phyloP scores from a whole-genome alignment of 2,797 vertebrate genomes.

The Hylomyscus alleni region DNA sequence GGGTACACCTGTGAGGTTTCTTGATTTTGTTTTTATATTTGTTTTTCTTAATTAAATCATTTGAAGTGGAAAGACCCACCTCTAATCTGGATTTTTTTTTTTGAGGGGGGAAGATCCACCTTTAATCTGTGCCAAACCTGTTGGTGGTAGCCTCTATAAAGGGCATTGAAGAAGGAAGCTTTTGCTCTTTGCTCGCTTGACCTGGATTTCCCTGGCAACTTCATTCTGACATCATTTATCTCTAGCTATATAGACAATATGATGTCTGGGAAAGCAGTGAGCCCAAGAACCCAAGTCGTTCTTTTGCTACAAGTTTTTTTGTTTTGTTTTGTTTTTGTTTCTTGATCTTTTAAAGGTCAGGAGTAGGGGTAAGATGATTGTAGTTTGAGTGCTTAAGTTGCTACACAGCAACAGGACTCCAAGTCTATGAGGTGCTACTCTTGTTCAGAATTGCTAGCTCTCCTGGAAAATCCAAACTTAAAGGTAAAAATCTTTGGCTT shows the following conservation, averaged over 20 bases:
- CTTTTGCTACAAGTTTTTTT: background rate
- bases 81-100: background rate
- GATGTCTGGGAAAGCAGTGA: background rate
- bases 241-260: background rate
- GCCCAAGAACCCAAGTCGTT: background rate
- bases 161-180: background rate
- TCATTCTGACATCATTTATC: background rate
- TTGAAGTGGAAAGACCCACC: background rate
- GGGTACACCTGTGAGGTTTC: background rate
- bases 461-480: background rate
- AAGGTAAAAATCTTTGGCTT: constrained; percentile 6
- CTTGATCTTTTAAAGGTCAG: background rate
- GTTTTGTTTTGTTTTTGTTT: background rate
- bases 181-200: background rate
- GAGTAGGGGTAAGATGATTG: background rate
- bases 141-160: background rate
- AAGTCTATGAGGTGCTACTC: background rate
- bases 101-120: background rate
- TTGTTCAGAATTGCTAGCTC: background rate
- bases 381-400: background rate
- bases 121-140: background rate
- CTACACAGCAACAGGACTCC: background rate
- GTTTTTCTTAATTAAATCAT: background rate
- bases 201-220: background rate
- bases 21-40: background rate